Evolutionary conservation across 2,888 invertebrate species (phyloP), one percentile per base, ranked within the genome.

Genomic region (Pharmacophagus antenor): DNA sequence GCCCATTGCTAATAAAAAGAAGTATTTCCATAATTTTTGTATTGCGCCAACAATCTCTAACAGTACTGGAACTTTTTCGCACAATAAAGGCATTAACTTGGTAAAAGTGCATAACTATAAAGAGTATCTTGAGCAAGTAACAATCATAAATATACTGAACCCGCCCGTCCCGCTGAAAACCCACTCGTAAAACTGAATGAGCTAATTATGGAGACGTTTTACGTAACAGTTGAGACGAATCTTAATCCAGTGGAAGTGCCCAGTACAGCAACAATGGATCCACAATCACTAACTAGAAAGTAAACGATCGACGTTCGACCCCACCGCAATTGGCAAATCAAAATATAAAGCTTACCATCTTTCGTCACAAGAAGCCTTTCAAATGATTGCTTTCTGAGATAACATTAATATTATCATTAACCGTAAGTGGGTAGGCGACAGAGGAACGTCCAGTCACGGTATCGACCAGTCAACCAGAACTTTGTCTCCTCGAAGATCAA

Each of bases 321-420:
- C 56, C 47, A 20, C 53, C 50, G 48, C 61, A 62, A 65, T 63
- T 67, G 52, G 68, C 78, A 75, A 78, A 72, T 77, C 75, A 70
- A 70, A 73, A 67, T 72, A 67, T 58, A 61, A 63, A 65, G 62
- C 65, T 54, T 58, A 42, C 62, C 64, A 61, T 62, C 64, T 68
- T 66, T 70, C 69, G 67, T 68, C 72, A 65, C 70, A 64, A 71
- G 70, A 66, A 71, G 67, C 70, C 66, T 69, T 71, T 70, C 71
- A 70, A 67, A 57, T 74, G 84, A 88, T 83, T 81, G 79, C 81
- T 87, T 80, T 84, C 76, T 75, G 68, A 83, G 84, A 85, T 84
- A 87, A 82, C 79, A 85, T 85, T 85, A 88, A 88, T 88, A 86
- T 85, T 88, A 84, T 88, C 87, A 87, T 88, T 89, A 86, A 76